Base-by-base conservation (phyloP, 2,797 vertebrate species). In the Epinephelus awoara region DNA sequence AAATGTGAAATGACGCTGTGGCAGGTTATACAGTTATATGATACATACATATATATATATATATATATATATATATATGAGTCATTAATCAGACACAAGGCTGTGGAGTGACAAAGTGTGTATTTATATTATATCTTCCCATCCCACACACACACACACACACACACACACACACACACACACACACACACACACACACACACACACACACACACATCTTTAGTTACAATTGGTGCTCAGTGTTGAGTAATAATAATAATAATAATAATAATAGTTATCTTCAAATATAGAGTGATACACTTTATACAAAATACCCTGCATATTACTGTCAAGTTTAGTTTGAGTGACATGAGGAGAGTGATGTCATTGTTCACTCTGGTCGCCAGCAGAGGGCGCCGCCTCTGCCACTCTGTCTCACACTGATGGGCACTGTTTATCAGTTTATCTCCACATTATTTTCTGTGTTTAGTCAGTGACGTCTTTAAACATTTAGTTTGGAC, bases 271-370 rank as follows among this genome's bases (percentile, higher is more conserved):
- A 75, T 54, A 79, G 67, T 87, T 84, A 75, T 85, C 77, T 93
- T 90, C 82, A 95, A 95, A 91, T 94, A 94, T 93, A 93, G 66
- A 90, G 84, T 71, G 67, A 88, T 82, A 90, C 81, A 88, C 84
- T 85, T 85, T 86, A 67, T 95, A 95, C 85, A 95, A 94, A 95
- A 95, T 92, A 94, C 94, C 93, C 94, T 94, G 94, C 92, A 92
- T 90, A 84, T 86, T 76, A 75, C 87, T 88, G 87, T 82, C 73
- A 67, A 89, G 77, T 89, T 68, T 51, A 14, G 69, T 59, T 12
- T 67, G 38, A 69, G 54, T 77, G 17, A 66, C 52, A 56, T n/a
- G 40, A 55, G 51, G 25, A 29, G 27, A 65, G 49, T 34, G 67
- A 14, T 6, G 67, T 15, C 9, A 51, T 18, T 19, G 56, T 72